phyloP scores from a whole-genome alignment of 92 coral and sea anemone genomes.

The Epizoanthus scotinus region DNA sequence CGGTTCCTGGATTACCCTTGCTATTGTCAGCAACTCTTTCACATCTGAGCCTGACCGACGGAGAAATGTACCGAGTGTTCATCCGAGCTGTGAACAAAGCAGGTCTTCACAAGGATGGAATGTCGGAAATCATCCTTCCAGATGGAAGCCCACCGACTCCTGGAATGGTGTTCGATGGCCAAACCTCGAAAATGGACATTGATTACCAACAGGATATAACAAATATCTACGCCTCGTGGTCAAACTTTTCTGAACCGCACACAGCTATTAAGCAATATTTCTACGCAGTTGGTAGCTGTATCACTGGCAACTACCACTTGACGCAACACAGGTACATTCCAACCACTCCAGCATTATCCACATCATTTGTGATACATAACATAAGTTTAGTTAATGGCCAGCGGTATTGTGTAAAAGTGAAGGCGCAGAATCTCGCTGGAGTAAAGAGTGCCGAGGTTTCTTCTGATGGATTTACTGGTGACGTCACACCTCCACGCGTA shows the following conservation, averaged over 20 bases:
- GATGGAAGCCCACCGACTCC: slow-evolving; percentile 74
- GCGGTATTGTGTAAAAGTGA: slow-evolving; percentile 82
- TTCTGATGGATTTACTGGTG: slow-evolving; percentile 83
- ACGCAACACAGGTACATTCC: slow-evolving; percentile 67
- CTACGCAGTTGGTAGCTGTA: slow-evolving; percentile 92
- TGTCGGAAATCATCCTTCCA: slow-evolving; percentile 68
- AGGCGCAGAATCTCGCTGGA: slow-evolving; percentile 89
- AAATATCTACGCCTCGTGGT: slow-evolving; percentile 81
- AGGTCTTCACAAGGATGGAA: slow-evolving; percentile 67
- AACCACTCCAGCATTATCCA: slow-evolving; percentile 57
- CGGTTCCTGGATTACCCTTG: slow-evolving; percentile 64
- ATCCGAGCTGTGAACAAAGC: slow-evolving; percentile 86
- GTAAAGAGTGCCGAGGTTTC: slow-evolving; percentile 70
- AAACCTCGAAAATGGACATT: slow-evolving; percentile 52
- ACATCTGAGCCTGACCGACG: slow-evolving; percentile 61
- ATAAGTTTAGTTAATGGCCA: slow-evolving; percentile 81
- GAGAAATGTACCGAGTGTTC: slow-evolving; percentile 56
- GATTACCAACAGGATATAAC: slow-evolving; percentile 71
- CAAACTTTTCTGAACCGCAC: slow-evolving; percentile 64
- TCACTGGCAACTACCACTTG: slow-evolving; percentile 83
- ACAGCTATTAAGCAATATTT: slow-evolving; percentile 77
- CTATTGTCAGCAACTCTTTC: slow-evolving; percentile 68
- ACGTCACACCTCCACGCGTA: slow-evolving; percentile 73
- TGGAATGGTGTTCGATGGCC: slow-evolving; percentile 85
- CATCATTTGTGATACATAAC: slow-evolving; percentile 56